Evolutionary conservation across 2,888 invertebrate species (phyloP), one percentile per base, ranked within the genome.

Genomic region (Andrena chrysosceles): DNA sequence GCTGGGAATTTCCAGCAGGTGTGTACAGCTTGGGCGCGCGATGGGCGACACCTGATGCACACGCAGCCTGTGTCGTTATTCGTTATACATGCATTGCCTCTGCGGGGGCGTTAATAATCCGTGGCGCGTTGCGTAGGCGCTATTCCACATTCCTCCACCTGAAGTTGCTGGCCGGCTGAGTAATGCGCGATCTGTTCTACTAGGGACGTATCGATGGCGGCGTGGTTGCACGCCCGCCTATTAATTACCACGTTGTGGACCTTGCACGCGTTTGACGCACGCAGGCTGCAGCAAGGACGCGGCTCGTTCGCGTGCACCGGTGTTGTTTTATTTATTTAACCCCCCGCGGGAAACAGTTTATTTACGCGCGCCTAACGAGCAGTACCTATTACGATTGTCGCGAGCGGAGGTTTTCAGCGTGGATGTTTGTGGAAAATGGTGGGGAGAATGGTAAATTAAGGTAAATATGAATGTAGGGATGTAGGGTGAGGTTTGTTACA

Each of bases 1-100:
- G 8, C 23, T 3, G 10, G 48, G 68, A 70, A 69, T 69, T 59
- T 64, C 74, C 52, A 56, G 23, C 74, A 70, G 70, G 20, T 59
- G 31, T n/a, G 16, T 20, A 62, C 8, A n/a, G 56, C 49, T 42
- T 2, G 16, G 49, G 10, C n/a, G 52, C 33, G 49, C 16, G 20
- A 42, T 62, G 64, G 60, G 20, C 80, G 77, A 82, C 82, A 82
- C 84, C 84, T 76, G 84, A 74, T 84, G 83, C 78, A 68, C 75
- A 16, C 54, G 49, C 64, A 42, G 48, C 35, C 42, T 31, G 63
- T 35, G 35, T 29, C 66, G 70, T 64, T 77, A 35, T 35, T 29
- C 71, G 70, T 64, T 77, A 35, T 29, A 64, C 62, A 49, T 52
- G 52, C 48, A 26, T 71, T 31, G 82, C 35, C 59, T 66, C 54